phyloP scores from a whole-genome alignment of 2,888 invertebrate species.

The Anthophora plumipes region DNA sequence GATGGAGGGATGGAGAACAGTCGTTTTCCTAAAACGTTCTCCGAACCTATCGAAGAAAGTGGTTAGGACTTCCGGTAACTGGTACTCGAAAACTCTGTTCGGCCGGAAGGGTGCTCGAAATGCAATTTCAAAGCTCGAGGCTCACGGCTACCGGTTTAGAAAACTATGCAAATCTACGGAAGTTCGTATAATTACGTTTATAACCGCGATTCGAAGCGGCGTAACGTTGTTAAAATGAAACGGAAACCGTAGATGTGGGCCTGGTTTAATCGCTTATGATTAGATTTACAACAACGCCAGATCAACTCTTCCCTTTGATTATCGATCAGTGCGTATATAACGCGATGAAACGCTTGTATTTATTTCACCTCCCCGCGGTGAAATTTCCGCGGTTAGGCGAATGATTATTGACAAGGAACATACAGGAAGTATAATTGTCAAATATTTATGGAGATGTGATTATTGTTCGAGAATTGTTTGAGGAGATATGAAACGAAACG shows the following conservation, averaged over 20 bases:
- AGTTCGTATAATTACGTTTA: constrained; percentile 26
- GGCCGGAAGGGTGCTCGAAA: constrained; percentile 18
- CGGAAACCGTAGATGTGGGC: not conserved
- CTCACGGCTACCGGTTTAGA: not conserved
- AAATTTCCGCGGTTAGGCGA: too few species aligned
- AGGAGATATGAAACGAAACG: too few species aligned
- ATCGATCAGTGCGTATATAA: constrained; percentile 32
- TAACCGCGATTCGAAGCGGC: constrained; percentile 14
- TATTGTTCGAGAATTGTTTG: not conserved
- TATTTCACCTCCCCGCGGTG: too few species aligned
- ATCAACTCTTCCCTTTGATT: constrained; percentile 32
- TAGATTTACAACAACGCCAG: constrained; percentile 21
- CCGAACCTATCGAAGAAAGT: constrained; percentile 11
- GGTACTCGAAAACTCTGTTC: constrained; percentile 11
- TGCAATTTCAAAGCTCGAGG: constrained; percentile 32
- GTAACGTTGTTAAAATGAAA: not conserved
- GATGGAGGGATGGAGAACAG: not conserved
- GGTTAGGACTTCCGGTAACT: constrained; percentile 18
- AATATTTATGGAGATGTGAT: not conserved
- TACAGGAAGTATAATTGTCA: not conserved
- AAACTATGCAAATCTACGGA: constrained; percentile 41
- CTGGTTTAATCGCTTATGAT: constrained; percentile 27
- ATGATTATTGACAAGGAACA: not conserved
- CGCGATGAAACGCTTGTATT: not conserved
- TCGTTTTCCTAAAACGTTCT: not conserved